Evolutionary conservation across 1,140 invertebrate genomes (phyloP), one percentile per base, ranked within the genome.

Genomic region (Leptonema lineaticorne): DNA sequence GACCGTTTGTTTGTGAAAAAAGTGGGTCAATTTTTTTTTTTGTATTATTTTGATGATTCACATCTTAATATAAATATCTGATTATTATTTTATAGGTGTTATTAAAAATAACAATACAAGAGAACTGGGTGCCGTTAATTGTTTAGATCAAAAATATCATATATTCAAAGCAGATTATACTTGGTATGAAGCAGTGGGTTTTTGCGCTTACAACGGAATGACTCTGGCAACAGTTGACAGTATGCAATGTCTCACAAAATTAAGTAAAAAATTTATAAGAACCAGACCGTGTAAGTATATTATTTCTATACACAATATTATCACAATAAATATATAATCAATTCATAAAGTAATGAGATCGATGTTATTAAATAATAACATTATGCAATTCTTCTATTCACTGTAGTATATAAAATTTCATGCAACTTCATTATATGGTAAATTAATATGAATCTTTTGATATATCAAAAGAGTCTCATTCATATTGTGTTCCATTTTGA

Each of bases 1-100:
- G 81, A 7, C 74, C 78, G 0, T 82, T 80, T 29, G 77, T 74
- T 3, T 81, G 81, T 22, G 77, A 81, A 58, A 75, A 74, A 76
- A 76, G 81, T 78, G 63, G 48, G 66, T 69, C 26, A 11, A 27
- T 29, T 26, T 29, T 53, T 27, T 30, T 5, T 9, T 20, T 9
- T 48, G 28, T 41, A 33, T 58, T 56, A 53, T 50, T 1, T 53
- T 22, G n/a, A 53, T n/a, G 18, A 26, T 18, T 6, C 4, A 11
- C 27, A 58, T 24, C 6, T 56, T 22, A 24, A 4, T 22, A 22
- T 8, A 7, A 56, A 9, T 9, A 7, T 56, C n/a, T 56, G n/a
- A 56, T 22, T 22, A 56, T 24, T 56, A 22, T 26, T 58, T 58
- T 58, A 58, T 7, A 58, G 20, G 26, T 27, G 26, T 24, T 30